A percentile compares a stretch with the other conserved stretches of the same genome.
These are phyloP conservation scores for Lordiphosa andalusiaca DNA, from an alignment of 2,888 invertebrate species.

Conservation along the genomic window DNA sequence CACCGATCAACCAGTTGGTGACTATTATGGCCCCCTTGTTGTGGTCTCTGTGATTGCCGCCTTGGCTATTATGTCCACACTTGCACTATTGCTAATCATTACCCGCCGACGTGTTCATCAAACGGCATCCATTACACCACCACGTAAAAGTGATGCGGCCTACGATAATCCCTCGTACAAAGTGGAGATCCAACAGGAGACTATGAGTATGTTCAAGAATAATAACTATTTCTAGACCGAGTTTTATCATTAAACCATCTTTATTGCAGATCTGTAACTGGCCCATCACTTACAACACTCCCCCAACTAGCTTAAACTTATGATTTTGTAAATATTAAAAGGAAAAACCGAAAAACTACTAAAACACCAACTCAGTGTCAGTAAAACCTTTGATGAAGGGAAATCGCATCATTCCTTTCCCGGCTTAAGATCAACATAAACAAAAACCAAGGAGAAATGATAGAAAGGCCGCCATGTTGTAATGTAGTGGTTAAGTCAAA, in stretches of 20 bases:
- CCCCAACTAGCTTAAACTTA: constrained; percentile 47
- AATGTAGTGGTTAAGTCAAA: constrained; percentile 60
- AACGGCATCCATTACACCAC: constrained; percentile 90
- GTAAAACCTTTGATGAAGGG: constrained; percentile 36
- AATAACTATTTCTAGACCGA: background rate
- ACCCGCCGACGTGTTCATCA: constrained; percentile 86
- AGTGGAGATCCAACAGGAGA: constrained; percentile 95
- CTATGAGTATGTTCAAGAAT: constrained; percentile 86
- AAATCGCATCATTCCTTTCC: constrained; percentile 33
- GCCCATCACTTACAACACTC: constrained; percentile 28
- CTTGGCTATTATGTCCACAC: constrained; percentile 89
- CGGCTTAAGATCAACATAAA: constrained; percentile 47
- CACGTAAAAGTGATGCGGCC: constrained; percentile 90
- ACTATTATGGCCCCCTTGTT: constrained; percentile 93
- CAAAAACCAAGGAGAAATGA: constrained; percentile 28
- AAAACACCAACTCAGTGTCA: constrained; percentile 63
- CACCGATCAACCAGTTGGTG: constrained; percentile 81
- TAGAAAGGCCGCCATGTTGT: constrained; percentile 58
- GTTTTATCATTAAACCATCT: background rate
- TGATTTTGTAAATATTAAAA: constrained; percentile 61
- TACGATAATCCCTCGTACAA: constrained; percentile 97
- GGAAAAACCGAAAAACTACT: constrained; percentile 13
- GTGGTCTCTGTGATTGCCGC: constrained; percentile 93
- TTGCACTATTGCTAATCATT: constrained; percentile 89
- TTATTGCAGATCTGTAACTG: constrained; percentile 60